Conservation (phyloP, 2,797 vertebrate genomes). For the Clarias fuscus region DNA sequence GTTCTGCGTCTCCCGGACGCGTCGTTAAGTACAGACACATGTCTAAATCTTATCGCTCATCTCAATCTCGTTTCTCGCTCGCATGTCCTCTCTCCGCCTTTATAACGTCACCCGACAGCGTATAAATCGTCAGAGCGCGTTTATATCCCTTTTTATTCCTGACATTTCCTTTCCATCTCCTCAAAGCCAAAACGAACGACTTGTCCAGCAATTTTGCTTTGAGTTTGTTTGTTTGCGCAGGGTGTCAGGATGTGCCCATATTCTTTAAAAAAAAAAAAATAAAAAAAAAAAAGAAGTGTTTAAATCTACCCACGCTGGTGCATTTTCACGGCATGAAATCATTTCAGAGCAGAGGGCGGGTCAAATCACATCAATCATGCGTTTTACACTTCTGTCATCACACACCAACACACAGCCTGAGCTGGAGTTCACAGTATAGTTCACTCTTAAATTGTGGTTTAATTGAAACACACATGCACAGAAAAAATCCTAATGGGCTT, state of each 20-base stretch:
- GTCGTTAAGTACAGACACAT: not conserved
- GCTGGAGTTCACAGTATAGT: not conserved
- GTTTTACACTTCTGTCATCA: slow-evolving; percentile 3
- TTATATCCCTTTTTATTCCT: not conserved
- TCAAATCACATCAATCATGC: not conserved
- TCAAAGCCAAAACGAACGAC: not conserved
- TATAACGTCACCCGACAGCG: no score
- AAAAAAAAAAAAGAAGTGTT: not conserved
- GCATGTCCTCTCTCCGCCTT: not conserved
- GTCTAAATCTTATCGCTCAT: not conserved
- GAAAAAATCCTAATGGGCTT: not conserved
- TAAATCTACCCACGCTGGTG: not conserved
- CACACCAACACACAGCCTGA: not conserved
- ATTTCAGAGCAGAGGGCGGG: not conserved
- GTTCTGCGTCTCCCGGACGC: no score
- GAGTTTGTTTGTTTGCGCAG: no score
- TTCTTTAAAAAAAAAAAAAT: not conserved
- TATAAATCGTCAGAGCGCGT: no score
- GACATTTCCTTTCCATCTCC: not conserved
- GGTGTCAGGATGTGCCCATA: not conserved
- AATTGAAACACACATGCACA: not conserved
- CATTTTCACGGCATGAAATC: not conserved
- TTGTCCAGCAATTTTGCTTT: not conserved
- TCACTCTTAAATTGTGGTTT: not conserved
- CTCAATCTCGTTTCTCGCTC: not conserved